Conservation (phyloP, 2,113 vertebrate genomes). For the Brienomyrus brachyistius region DNA sequence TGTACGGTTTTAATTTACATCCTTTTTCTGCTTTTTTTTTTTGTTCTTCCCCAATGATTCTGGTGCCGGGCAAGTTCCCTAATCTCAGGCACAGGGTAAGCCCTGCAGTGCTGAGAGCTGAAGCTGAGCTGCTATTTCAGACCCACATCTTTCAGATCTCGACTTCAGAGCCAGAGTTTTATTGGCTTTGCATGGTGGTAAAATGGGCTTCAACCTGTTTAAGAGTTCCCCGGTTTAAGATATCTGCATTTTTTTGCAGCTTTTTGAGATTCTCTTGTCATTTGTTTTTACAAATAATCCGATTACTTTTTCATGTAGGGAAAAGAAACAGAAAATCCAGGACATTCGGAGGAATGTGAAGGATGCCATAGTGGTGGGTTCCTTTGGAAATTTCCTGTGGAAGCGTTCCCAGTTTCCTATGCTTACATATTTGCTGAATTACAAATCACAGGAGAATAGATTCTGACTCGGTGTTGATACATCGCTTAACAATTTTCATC, state of each 20-base stretch:
- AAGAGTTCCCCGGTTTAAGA: background rate
- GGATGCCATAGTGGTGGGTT: slow-evolving; percentile 85
- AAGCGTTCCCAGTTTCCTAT: slow-evolving; percentile 5
- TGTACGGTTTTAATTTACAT: background rate
- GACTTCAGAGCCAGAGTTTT: background rate
- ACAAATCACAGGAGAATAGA: slow-evolving; percentile 19
- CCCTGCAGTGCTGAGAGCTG: background rate
- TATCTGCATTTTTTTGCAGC: background rate
- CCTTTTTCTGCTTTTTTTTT: background rate
- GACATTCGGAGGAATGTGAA: slow-evolving; percentile 90
- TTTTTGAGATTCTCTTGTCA: background rate
- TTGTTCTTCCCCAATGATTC: background rate
- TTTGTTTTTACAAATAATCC: background rate
- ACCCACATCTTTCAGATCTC: background rate
- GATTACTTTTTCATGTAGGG: slow-evolving; percentile 59
- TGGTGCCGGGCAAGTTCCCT: background rate
- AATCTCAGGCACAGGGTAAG: background rate
- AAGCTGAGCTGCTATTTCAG: background rate
- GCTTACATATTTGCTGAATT: slow-evolving; percentile 45
- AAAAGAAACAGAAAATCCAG: slow-evolving; percentile 89
- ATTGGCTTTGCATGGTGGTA: background rate
- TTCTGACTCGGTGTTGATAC: slow-evolving; percentile 38
- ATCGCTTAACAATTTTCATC: slow-evolving; percentile 32
- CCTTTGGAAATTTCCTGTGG: background rate
- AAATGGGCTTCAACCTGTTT: background rate